A percentile compares a stretch with the other conserved stretches of the same genome.
Evolutionary conservation across 2,113 vertebrate species (phyloP).

Genomic region (Naja naja): DNA sequence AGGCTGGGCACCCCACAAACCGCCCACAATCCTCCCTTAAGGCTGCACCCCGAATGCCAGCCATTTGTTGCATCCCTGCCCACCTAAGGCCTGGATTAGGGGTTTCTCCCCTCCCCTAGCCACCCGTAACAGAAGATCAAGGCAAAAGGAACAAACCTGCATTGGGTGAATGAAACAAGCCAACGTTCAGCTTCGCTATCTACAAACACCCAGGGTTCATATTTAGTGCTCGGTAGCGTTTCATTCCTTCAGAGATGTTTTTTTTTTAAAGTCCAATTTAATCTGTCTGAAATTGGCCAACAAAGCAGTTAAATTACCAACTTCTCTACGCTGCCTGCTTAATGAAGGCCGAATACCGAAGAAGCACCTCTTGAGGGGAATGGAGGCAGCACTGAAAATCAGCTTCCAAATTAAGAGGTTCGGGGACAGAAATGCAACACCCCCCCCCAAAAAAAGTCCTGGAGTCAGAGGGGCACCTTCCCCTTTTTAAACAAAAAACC

Average conservation of each 20-base stretch:
- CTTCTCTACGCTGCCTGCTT: conserved; percentile 1
- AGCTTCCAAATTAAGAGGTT: conserved; percentile 32
- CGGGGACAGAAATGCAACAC: conserved; percentile 25
- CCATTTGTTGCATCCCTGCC: no score
- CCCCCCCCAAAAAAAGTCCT: conserved; percentile 32
- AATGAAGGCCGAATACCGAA: conserved; percentile 69
- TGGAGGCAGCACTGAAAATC: conserved; percentile 18
- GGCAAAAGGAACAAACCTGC: no score
- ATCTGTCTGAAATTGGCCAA: neutral
- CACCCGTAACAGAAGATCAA: neutral
- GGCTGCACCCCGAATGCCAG: neutral
- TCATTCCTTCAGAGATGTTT: neutral
- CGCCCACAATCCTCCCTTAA: neutral
- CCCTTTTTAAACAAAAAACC: conserved; percentile 39
- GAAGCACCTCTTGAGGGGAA: conserved; percentile 34
- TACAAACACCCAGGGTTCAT: neutral
- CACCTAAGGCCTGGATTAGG: neutral
- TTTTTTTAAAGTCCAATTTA: neutral
- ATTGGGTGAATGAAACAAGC: neutral
- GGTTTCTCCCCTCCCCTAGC: neutral
- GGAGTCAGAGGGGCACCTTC: conserved; percentile 13
- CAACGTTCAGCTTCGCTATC: no score
- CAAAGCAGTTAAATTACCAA: conserved; percentile 21
- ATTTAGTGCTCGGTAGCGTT: neutral
- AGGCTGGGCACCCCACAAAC: neutral